These are phyloP conservation scores for Hybos culiciformis DNA, from an alignment of 2,888 invertebrate genomes.

Conservation along the genomic window DNA sequence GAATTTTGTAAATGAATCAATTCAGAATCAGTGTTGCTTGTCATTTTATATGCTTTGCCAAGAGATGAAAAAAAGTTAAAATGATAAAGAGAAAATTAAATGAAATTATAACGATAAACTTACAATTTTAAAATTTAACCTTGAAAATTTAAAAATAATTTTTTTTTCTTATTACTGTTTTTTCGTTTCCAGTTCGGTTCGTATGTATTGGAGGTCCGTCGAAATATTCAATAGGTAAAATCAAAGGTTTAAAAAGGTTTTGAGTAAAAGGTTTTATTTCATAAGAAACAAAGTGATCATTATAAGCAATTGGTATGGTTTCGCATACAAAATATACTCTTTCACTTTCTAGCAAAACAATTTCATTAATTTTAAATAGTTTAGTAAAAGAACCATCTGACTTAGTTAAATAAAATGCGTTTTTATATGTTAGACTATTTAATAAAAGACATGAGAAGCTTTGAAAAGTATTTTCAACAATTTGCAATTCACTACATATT, in stretches of 20 bases:
- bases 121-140: neutral
- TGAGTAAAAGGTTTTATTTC: neutral
- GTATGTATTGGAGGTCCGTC: neutral
- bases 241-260: neutral
- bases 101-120: too few species aligned
- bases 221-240: neutral
- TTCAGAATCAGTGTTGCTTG: neutral
- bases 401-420: neutral
- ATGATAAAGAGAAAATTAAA: neutral
- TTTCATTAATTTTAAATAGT: neutral
- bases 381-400: neutral
- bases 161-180: neutral
- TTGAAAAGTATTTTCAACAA: too few species aligned
- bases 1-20: neutral
- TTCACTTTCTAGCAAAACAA: neutral
- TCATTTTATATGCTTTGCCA: neutral
- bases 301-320: neutral
- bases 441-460: neutral
- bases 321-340: neutral
- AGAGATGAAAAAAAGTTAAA: neutral
- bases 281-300: neutral
- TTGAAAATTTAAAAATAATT: neutral
- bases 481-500: neutral
- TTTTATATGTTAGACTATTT: neutral
- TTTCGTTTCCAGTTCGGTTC: neutral